Conservation (phyloP, 2,888 invertebrate genomes). For the Lepidonotus clava region DNA sequence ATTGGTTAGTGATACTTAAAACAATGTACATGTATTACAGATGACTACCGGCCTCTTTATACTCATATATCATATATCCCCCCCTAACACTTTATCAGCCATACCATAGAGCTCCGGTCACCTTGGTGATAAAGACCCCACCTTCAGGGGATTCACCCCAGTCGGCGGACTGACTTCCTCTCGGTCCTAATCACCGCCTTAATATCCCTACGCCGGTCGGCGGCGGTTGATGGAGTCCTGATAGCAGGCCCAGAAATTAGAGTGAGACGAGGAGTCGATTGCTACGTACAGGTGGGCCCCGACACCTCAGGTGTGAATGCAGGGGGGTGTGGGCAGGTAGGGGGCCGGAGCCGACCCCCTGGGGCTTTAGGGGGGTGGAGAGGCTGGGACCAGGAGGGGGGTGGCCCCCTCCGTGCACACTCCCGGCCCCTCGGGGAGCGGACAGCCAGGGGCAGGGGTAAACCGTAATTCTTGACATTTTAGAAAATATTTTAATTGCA, state of each 20-base stretch:
- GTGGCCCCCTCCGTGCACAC: neutral
- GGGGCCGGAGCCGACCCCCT: slow-evolving; percentile 21
- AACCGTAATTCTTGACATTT: too few species aligned
- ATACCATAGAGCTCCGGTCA: neutral
- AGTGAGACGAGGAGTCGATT: slow-evolving; percentile 12
- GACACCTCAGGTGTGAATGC: slow-evolving; percentile 29
- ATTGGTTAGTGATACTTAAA: too few species aligned
- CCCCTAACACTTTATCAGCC: too few species aligned
- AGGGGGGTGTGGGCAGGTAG: neutral
- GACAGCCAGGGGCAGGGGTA: too few species aligned
- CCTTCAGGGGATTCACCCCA: neutral
- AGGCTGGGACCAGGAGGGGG: neutral
- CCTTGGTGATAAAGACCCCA: neutral
- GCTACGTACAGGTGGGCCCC: neutral
- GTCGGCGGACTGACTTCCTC: neutral
- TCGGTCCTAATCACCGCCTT: slow-evolving; percentile 26
- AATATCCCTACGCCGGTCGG: neutral
- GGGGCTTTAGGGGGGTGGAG: neutral
- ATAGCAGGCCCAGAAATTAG: slow-evolving; percentile 43
- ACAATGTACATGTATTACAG: too few species aligned
- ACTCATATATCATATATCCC: neutral
- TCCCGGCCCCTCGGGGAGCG: too few species aligned
- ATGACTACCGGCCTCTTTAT: too few species aligned
- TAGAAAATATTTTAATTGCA: too few species aligned
- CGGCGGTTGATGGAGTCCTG: neutral